Conservation (phyloP, 2,797 vertebrate genomes). For the Urophycis tenuis region DNA sequence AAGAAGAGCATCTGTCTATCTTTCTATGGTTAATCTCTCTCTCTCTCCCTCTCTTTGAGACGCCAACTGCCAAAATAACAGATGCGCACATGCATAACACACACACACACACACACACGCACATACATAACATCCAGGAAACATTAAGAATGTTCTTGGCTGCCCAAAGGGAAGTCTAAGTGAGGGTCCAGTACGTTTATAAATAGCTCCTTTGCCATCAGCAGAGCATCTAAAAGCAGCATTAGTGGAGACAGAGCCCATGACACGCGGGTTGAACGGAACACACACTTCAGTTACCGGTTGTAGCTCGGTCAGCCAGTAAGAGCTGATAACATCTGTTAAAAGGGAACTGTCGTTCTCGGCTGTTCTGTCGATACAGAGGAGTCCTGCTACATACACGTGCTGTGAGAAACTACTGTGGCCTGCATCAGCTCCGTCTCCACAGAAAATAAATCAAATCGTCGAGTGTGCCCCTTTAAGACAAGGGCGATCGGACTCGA, state of each 20-base stretch:
- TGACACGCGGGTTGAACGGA: neutral
- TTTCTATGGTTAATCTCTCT: neutral
- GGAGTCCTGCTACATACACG: too few relatives aligned
- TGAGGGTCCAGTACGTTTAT: slow-evolving; percentile 26
- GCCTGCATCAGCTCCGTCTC: too few relatives aligned
- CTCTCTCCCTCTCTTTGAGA: neutral
- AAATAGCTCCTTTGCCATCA: slow-evolving; percentile 25
- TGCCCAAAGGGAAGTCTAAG: slow-evolving; percentile 33
- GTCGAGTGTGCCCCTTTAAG: neutral
- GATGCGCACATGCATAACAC: neutral
- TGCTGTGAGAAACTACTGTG: too few relatives aligned
- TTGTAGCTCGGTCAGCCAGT: too few relatives aligned
- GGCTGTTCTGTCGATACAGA: too few relatives aligned
- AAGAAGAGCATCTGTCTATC: neutral
- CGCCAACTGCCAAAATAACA: neutral
- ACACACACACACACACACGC: neutral
- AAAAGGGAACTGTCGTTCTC: neutral
- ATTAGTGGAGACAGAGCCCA: neutral
- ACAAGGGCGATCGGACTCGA: too few relatives aligned
- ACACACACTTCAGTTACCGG: neutral
- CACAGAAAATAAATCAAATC: too few relatives aligned
- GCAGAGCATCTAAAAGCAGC: neutral
- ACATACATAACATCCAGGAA: neutral
- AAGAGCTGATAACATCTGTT: neutral
- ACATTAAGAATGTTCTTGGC: slow-evolving; percentile 11